Conservation (phyloP, 2,797 vertebrate species). For the Semaprochilodus insignis region DNA sequence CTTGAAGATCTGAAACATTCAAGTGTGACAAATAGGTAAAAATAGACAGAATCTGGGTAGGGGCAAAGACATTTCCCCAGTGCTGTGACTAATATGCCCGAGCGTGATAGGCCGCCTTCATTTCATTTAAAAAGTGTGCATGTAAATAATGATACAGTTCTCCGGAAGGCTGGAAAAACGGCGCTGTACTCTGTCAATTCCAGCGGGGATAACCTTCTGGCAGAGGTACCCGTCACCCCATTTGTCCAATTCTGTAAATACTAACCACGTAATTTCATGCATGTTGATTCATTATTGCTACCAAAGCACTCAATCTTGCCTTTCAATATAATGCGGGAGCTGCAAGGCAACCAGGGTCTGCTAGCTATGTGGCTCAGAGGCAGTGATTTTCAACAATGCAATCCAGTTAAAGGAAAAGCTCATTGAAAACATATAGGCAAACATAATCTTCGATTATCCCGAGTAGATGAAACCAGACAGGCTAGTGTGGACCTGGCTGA, state of each 20-base stretch:
- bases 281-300: conserved; percentile 45
- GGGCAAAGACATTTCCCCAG: background rate
- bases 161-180: background rate
- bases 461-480: conserved; percentile 61
- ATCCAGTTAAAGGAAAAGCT: conserved; percentile 55
- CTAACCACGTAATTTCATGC: conserved; percentile 56
- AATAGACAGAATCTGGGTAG: too few relatives aligned
- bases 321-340: conserved; percentile 13
- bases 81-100: background rate
- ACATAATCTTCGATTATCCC: conserved; percentile 71
- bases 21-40: too few relatives aligned
- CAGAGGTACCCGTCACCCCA: conserved; percentile 12
- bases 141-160: background rate
- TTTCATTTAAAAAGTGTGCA: background rate
- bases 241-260: conserved; percentile 44
- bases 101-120: background rate
- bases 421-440: conserved; percentile 54
- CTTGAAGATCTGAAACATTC: too few relatives aligned
- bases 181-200: background rate
- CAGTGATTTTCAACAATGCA: conserved; percentile 32
- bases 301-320: conserved; percentile 30
- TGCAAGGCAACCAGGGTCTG: conserved; percentile 11
- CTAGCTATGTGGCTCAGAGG: background rate
- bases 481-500: conserved; percentile 52
- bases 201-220: conserved; percentile 46